Conservation (phyloP, 92 coral and sea anemone genomes). For the Diadumene lineata region DNA sequence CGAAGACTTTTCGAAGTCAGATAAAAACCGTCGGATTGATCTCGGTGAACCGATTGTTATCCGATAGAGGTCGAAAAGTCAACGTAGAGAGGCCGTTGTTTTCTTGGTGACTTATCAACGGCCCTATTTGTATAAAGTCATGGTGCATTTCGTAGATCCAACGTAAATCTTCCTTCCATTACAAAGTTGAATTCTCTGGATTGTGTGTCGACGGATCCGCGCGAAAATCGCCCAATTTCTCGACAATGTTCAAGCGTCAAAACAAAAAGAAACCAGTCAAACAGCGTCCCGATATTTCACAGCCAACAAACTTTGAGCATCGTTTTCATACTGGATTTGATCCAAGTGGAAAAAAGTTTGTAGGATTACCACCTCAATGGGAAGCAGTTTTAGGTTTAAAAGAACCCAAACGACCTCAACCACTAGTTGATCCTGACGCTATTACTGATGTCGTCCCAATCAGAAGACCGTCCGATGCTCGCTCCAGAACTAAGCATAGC, state of each 20-base stretch:
- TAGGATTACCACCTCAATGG: constrained; percentile 98
- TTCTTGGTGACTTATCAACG: constrained; percentile 11
- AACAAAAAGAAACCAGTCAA: constrained; percentile 68
- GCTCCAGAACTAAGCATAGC: constrained; percentile 43
- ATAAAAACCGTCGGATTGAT: constrained; percentile 29
- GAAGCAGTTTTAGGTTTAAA: constrained; percentile 76
- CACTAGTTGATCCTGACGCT: constrained; percentile 93
- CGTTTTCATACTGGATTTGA: constrained; percentile 95
- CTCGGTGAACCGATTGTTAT: constrained; percentile 14
- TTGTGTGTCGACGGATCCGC: constrained; percentile 13
- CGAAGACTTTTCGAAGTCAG: neutral
- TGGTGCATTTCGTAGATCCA: constrained; percentile 15
- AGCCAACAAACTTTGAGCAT: constrained; percentile 88
- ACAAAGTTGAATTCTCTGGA: neutral
- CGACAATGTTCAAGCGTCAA: constrained; percentile 88
- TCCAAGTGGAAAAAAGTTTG: constrained; percentile 64
- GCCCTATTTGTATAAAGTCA: constrained; percentile 1
- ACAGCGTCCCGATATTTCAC: constrained; percentile 76
- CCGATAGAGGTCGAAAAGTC: neutral
- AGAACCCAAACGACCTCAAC: constrained; percentile 71
- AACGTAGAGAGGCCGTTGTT: constrained; percentile 10
- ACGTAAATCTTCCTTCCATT: neutral
- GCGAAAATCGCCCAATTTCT: neutral
- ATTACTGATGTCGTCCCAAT: constrained; percentile 89
- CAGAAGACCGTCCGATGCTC: constrained; percentile 75